Base-by-base conservation (phyloP, 2,888 invertebrate species). In the Nomada flava region DNA sequence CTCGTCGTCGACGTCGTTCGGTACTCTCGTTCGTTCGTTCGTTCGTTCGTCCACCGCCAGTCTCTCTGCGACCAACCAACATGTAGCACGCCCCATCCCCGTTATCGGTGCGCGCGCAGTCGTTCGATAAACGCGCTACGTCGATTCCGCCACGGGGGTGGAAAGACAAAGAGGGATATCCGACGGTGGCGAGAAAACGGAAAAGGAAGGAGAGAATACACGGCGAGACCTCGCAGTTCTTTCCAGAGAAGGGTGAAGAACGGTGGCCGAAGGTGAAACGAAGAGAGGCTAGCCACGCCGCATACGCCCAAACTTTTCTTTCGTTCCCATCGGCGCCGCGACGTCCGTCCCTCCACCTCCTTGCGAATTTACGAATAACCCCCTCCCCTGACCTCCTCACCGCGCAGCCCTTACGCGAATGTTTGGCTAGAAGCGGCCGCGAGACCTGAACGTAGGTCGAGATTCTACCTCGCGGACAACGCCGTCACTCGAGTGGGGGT, bases 81-180 rank as follows among this genome's bases (percentile, higher is more conserved):
- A 88, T 87, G 85, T 86, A 85, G 92, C 85, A 90, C 91, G 91
- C 92, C 93, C 93, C 91, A 78, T 83, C 69, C 79, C 85, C 60
- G 79, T 84, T 78, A 76, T 77, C 82, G 62, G 79, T 93, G 93
- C 93, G 93, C 93, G 93, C 93, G 93, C 93, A 94, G 82, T 91
- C 90, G 93, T 92, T 93, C 93, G 93, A 93, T 93, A 93, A 93
- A 92, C 90, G 93, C 91, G 90, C 91, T 78, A 91, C 90, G 92
- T 90, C 91, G 90, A 91, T 92, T 79, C 75, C 55, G 81, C 83
- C 57, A 81, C 82, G 89, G 86, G 89, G 88, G 88, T 86, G 89
- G 88, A 69, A 79, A 65, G 59, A 65, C 36, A 65, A 29, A 57
- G 69, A 68, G 36, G 50, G 44, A 29, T 9, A 9, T 2, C 2